A percentile compares a stretch with the other conserved stretches of the same genome.
phyloP scores from a whole-genome alignment of 2,797 vertebrate species.

The Notamacropus eugenii region DNA sequence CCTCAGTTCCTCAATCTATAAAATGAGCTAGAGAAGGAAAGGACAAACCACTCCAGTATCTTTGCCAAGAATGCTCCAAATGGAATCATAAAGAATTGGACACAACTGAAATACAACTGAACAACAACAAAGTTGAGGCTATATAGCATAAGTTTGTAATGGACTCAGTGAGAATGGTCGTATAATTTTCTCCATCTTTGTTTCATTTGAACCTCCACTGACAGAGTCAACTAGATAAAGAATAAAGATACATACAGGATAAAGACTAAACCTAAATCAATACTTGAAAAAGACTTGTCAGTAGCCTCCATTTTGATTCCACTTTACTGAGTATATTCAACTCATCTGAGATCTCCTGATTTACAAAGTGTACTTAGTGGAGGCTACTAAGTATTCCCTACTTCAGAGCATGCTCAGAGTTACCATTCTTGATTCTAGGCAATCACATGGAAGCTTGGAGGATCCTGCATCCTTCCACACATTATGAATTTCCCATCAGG shows the following conservation, averaged over 20 bases:
- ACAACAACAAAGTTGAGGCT: not conserved
- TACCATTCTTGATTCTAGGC: not conserved
- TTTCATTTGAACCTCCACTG: not conserved
- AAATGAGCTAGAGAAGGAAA: not conserved
- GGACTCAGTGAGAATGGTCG: not conserved
- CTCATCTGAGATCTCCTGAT: conserved; percentile 7
- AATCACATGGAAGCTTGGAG: not conserved
- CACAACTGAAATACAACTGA: not conserved
- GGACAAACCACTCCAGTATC: not conserved
- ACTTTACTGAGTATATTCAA: conserved; percentile 30
- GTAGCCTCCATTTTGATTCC: not conserved
- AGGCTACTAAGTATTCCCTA: not conserved
- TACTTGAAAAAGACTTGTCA: not conserved
- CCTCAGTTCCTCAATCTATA: not conserved
- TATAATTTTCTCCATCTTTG: not conserved
- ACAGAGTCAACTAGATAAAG: not conserved
- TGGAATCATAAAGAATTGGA: not conserved
- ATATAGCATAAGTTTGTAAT: no score
- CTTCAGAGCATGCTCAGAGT: not conserved
- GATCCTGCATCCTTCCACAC: not conserved
- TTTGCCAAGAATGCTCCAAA: not conserved
- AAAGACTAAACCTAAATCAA: not conserved
- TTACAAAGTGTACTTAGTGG: not conserved
- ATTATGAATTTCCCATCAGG: not conserved
- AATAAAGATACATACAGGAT: not conserved